phyloP scores from a whole-genome alignment of 1,140 invertebrate genomes.

The Neuroterus valhalla region DNA sequence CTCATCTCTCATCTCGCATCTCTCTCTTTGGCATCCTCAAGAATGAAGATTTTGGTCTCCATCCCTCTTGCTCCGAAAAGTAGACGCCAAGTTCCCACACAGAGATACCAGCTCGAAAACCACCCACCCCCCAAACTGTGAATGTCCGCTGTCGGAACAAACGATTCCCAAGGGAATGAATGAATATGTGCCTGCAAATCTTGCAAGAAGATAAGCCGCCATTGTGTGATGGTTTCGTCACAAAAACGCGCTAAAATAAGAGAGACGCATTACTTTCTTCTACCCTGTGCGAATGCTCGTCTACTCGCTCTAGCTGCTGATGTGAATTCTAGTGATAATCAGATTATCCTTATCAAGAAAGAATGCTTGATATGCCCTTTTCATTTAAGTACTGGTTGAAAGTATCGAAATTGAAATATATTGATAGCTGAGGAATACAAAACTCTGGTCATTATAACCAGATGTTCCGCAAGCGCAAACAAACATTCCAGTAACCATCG shows the following conservation, averaged over 20 bases:
- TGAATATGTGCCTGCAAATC: conserved; percentile 42
- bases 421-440: no score
- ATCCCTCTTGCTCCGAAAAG: conserved; percentile 30
- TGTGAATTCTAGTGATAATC: no score
- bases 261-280: neutral
- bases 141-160: conserved; percentile 37
- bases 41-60: conserved; percentile 21
- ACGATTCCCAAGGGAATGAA: conserved; percentile 40
- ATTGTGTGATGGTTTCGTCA: conserved; percentile 27
- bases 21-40: conserved; percentile 41
- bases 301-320: no score
- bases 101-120: conserved; percentile 37
- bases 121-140: conserved; percentile 2
- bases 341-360: no score
- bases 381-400: no score
- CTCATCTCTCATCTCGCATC: conserved; percentile 39
- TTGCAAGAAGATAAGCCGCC: conserved; percentile 36
- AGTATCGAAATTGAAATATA: no score
- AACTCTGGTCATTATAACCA: no score
- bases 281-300: no score
- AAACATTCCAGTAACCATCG: no score
- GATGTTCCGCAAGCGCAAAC: no score
- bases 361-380: no score
- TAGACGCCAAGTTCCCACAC: conserved; percentile 27
- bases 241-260: conserved; percentile 21